Percentiles rank a stretch among this genome's conserved stretches.
These are phyloP conservation scores for Lissonota sp. DNA, from an alignment of 2,888 invertebrate genomes.

Conservation along the genomic window DNA sequence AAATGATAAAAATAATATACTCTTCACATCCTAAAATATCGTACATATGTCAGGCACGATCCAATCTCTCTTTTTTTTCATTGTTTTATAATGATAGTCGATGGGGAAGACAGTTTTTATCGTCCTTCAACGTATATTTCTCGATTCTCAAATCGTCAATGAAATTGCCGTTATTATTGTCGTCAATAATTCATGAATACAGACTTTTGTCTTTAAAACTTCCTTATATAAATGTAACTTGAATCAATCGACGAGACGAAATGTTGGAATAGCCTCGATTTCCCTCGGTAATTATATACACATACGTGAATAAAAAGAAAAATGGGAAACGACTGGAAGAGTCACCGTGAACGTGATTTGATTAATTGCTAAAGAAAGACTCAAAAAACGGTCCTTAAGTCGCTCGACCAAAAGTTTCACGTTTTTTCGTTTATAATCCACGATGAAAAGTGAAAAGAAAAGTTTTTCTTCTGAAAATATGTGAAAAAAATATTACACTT, in stretches of 20 bases:
- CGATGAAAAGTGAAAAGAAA: not conserved
- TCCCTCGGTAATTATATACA: constrained; percentile 30
- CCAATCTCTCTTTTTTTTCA: constrained; percentile 19
- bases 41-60: constrained; percentile 6
- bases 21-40: constrained; percentile 8
- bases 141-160: constrained; percentile 22
- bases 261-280: constrained; percentile 48
- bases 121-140: constrained; percentile 24
- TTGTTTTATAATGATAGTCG: constrained; percentile 19
- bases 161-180: constrained; percentile 13
- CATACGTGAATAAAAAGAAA: not conserved
- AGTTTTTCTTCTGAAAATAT: not conserved
- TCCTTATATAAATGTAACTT: constrained; percentile 21
- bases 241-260: constrained; percentile 21
- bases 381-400: constrained; percentile 24
- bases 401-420: constrained; percentile 1
- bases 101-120: constrained; percentile 9
- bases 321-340: constrained; percentile 9
- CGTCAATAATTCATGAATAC: constrained; percentile 13
- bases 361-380: constrained; percentile 41
- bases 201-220: constrained; percentile 14
- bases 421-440: not conserved
- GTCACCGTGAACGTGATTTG: constrained; percentile 46
- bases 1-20: not conserved
- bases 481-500: not conserved